phyloP scores from a whole-genome alignment of 2,888 invertebrate genomes.

The Camponotus fellah region DNA sequence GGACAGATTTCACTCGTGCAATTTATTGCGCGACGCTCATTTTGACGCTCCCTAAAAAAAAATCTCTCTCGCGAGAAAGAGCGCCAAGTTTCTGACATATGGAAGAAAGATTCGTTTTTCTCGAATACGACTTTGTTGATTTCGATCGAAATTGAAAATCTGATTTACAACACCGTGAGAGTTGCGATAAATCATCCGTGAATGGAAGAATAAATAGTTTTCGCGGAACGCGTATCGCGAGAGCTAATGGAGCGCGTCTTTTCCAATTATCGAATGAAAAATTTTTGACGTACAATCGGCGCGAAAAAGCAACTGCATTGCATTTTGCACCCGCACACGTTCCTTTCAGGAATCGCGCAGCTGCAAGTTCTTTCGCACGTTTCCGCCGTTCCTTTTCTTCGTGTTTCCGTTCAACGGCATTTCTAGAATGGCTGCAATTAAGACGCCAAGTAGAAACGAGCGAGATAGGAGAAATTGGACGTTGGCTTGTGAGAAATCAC shows the following conservation, averaged over 20 bases:
- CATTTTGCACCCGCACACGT: slow-evolving; percentile 27
- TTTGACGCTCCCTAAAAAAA: background rate
- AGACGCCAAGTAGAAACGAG: slow-evolving; percentile 56
- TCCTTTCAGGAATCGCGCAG: slow-evolving; percentile 59
- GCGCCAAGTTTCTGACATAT: background rate
- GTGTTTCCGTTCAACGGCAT: slow-evolving; percentile 62
- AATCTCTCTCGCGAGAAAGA: background rate
- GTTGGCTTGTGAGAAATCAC: slow-evolving; percentile 56
- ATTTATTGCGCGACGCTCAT: background rate
- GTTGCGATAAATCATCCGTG: slow-evolving; percentile 41
- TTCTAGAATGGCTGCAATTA: slow-evolving; percentile 72
- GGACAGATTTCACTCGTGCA: background rate
- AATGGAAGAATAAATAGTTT: slow-evolving; percentile 45
- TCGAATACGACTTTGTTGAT: slow-evolving; percentile 13
- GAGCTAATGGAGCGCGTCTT: slow-evolving; percentile 50
- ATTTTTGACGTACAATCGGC: slow-evolving; percentile 46
- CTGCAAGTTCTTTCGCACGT: slow-evolving; percentile 63
- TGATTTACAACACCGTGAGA: slow-evolving; percentile 13
- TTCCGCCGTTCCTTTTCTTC: slow-evolving; percentile 42
- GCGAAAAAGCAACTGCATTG: slow-evolving; percentile 36
- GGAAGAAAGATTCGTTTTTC: background rate
- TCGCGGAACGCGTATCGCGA: slow-evolving; percentile 31
- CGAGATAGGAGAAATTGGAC: slow-evolving; percentile 58
- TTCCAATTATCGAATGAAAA: slow-evolving; percentile 51
- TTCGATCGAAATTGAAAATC: slow-evolving; percentile 34